Evolutionary conservation across 2,113 vertebrate species (phyloP).

Genomic region (Fulica atra): DNA sequence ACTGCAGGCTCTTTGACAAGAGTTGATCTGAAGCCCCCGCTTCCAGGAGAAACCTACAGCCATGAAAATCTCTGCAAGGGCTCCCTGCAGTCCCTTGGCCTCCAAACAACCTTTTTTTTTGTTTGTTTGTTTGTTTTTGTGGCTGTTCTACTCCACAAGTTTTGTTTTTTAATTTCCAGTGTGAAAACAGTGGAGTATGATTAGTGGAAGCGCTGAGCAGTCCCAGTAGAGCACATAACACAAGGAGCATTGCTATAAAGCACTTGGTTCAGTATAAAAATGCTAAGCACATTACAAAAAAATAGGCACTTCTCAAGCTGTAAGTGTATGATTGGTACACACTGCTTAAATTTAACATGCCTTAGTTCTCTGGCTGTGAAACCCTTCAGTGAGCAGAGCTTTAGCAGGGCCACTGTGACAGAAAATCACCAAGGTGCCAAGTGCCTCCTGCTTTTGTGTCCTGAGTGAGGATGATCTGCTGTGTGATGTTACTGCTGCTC

Average conservation of each 20-base stretch:
- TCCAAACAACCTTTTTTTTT: not conserved
- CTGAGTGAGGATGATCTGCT: rapidly evolving
- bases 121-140: not conserved
- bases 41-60: not conserved
- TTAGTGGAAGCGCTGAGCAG: not conserved
- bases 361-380: not conserved
- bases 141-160: not conserved
- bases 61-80: not conserved
- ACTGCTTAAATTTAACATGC: not conserved
- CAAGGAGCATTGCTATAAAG: not conserved
- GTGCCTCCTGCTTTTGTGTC: not conserved
- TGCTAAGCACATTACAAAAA: not conserved
- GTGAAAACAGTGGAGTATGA: not conserved
- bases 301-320: not conserved
- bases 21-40: not conserved
- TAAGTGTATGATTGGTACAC: not conserved
- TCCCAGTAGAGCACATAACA: not conserved
- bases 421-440: not conserved
- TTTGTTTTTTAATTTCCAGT: not conserved
- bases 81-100: not conserved
- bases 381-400: not conserved
- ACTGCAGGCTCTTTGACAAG: not conserved
- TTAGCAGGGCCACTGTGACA: not conserved
- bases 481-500: not conserved
- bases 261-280: not conserved